Base-by-base conservation (phyloP, 2,113 vertebrate species). In the Beaufortia kweichowensis region DNA sequence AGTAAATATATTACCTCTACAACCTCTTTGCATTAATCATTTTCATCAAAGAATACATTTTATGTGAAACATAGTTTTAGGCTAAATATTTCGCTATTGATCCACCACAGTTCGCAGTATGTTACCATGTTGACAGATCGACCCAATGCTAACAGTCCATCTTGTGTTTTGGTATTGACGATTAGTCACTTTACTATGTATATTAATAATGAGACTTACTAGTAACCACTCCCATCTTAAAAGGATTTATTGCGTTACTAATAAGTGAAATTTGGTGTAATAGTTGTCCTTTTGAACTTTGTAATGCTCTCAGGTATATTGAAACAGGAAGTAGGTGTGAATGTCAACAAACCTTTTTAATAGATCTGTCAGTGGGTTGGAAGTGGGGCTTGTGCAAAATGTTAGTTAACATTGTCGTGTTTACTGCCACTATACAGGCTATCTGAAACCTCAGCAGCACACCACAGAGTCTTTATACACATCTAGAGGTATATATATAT, bases 331-430 rank as follows among this genome's bases (percentile, higher is more conserved):
- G 69, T 71, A 23, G 33, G 7, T 59, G 7, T 71, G 9, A 19
- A 71, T 71, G 53, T 71, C 69, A 71, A 71, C 69, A 71, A 59
- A 71, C 9, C 23, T 2, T 41, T 28, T 53, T 28, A n/a, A 4
- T 41, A 41, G 11, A 24, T 24, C 3, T 24, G 14, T 33, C 29
- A 56, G 6, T 70, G 29, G 12, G 24, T 55, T 35, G 23, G 6
- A 70, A 17, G 10, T 24, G 29, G 9, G 48, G 10, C 6, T 55
- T 15, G 6, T 10, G n/a, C 29, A 69, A 55, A 33, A 3, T 35
- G 8, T 55, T 1, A 33, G 11, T 48, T 5, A 15, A 14, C 3
- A 39, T 39, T 39, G 35, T 1, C 3, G 15, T 5, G 17, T 48
- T 6, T 46, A 4, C 15, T 46, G 15, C 4, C 14, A 48, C 3